Evolutionary conservation across 1,140 invertebrate genomes (phyloP).

Genomic region (Dreissena rostriformis): DNA sequence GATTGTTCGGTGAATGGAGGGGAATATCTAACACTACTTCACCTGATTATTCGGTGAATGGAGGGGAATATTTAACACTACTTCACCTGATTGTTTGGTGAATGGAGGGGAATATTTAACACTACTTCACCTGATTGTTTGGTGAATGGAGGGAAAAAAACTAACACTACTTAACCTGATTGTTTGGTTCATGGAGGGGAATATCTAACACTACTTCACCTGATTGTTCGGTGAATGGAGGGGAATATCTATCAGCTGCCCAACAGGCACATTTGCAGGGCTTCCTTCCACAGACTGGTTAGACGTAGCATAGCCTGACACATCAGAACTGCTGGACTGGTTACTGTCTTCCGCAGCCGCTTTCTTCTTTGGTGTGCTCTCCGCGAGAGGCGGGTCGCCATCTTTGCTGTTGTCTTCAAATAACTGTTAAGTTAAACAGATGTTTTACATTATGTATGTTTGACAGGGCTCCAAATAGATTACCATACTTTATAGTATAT

Average conservation of each 20-base stretch:
- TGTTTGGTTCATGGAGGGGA: conserved; percentile 66
- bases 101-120: background rate
- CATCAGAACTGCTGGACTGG: conserved; percentile 13
- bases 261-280: conserved; percentile 51
- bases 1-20: too few relatives aligned
- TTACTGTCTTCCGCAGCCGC: conserved; percentile 5
- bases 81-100: background rate
- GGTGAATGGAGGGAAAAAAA: background rate
- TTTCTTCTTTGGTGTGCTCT: conserved; percentile 71
- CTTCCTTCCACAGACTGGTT: conserved; percentile 40
- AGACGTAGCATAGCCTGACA: conserved; percentile 27
- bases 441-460: too few relatives aligned
- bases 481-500: too few relatives aligned
- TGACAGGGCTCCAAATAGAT: too few relatives aligned
- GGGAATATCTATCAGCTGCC: conserved; percentile 75
- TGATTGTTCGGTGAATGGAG: conserved; percentile 63
- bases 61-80: too few relatives aligned
- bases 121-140: background rate
- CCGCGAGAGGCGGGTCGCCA: conserved; percentile 61
- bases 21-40: too few relatives aligned
- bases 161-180: conserved; percentile 17
- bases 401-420: conserved; percentile 31
- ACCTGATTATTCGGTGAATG: too few relatives aligned
- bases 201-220: conserved; percentile 68
- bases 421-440: background rate